Conservation (phyloP, 1,140 invertebrate genomes). For the Metaphire vulgaris region DNA sequence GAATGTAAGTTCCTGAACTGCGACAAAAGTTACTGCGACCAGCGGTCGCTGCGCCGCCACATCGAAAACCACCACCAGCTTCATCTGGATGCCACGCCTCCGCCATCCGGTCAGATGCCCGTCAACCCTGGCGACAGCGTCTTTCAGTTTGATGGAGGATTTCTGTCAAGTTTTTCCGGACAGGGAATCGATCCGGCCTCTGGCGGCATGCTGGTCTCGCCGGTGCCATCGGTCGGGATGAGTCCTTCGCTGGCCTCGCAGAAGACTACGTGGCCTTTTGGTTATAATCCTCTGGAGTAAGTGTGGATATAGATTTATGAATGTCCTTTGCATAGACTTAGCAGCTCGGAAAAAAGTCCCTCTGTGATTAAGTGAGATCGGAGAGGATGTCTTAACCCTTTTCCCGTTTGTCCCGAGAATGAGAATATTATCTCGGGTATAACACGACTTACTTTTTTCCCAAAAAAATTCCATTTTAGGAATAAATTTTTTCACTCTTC, state of each 20-base stretch:
- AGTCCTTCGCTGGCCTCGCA: not conserved
- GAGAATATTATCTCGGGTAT: too few species aligned
- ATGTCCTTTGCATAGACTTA: too few species aligned
- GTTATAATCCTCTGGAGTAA: slow-evolving; percentile 18
- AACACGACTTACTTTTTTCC: too few species aligned
- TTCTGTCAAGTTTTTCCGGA: not conserved
- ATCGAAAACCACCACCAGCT: slow-evolving; percentile 83
- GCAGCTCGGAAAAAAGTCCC: too few species aligned
- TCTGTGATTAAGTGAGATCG: too few species aligned
- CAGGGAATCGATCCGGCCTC: too few species aligned
- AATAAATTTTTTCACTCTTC: too few species aligned
- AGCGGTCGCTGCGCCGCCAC: slow-evolving; percentile 80
- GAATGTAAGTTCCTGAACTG: slow-evolving; percentile 92
- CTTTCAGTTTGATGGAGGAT: not conserved
- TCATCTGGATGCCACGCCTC: slow-evolving; percentile 7
- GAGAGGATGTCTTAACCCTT: too few species aligned
- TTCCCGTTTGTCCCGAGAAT: too few species aligned
- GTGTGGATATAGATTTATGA: too few species aligned
- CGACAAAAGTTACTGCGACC: slow-evolving; percentile 95
- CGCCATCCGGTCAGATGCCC: not conserved
- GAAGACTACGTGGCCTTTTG: not conserved
- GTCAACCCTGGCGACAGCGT: not conserved
- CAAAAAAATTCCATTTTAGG: too few species aligned
- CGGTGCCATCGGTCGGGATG: not conserved
- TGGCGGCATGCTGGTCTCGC: not conserved